These are phyloP conservation scores for Bos taurus DNA, from an alignment of 2,113 vertebrate species.

Conservation along the genomic window ARS-UCD2.0 NC_037346.1:23434001-23434500, in stretches of 20 bases:
- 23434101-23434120: neutral
- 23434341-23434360: neutral
- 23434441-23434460: neutral
- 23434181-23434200: neutral
- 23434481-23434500: neutral
- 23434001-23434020: neutral
- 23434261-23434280: neutral
- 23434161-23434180: neutral
- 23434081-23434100: neutral
- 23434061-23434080: neutral
- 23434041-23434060: neutral
- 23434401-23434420: neutral
- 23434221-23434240: neutral
- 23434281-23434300: neutral
- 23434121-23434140: neutral
- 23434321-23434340: neutral
- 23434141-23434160: neutral
- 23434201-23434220: neutral
- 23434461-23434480: neutral
- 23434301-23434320: neutral
- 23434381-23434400: neutral
- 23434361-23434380: neutral
- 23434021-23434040: neutral
- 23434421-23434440: neutral
- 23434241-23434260: neutral